A percentile compares a stretch with the other conserved stretches of the same genome.
Evolutionary conservation across 2,113 vertebrate species (phyloP).

Genomic region (Pristiophorus japonicus): DNA sequence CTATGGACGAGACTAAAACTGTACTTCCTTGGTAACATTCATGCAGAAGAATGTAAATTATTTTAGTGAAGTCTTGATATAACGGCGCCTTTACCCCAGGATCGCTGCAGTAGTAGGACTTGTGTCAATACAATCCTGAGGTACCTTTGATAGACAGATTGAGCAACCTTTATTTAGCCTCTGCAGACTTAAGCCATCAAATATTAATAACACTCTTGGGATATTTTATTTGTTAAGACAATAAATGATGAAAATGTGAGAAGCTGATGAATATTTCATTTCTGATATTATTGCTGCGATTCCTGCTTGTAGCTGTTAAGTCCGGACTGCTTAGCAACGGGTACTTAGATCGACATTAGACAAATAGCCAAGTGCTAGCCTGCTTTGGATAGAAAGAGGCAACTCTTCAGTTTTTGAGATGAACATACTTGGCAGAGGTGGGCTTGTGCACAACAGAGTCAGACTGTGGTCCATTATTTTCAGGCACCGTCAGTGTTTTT

Average conservation of each 20-base stretch:
- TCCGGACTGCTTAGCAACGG: background rate
- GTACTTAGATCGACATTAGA: background rate
- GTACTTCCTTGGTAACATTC: background rate
- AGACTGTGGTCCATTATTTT: background rate
- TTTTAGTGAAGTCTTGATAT: background rate
- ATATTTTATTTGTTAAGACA: slow-evolving; percentile 53
- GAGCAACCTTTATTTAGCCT: slow-evolving; percentile 38
- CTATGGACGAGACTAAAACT: background rate
- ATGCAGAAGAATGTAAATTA: background rate
- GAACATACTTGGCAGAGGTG: background rate
- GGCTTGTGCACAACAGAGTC: background rate
- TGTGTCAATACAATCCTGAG: background rate
- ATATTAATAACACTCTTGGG: slow-evolving; percentile 58
- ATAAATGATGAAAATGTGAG: slow-evolving; percentile 44
- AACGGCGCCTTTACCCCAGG: background rate
- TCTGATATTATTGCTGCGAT: slow-evolving; percentile 47
- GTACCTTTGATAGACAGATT: background rate
- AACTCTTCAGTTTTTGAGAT: background rate
- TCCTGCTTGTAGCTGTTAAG: background rate
- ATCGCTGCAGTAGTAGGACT: background rate
- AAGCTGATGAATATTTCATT: slow-evolving; percentile 44
- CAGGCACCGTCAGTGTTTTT: background rate
- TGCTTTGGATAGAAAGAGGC: background rate
- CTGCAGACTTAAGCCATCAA: slow-evolving; percentile 52
- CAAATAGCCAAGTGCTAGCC: background rate